A percentile compares a stretch with the other conserved stretches of the same genome.
Conservation (phyloP, 2,888 invertebrate species). For the Cantharis rufa region DNA sequence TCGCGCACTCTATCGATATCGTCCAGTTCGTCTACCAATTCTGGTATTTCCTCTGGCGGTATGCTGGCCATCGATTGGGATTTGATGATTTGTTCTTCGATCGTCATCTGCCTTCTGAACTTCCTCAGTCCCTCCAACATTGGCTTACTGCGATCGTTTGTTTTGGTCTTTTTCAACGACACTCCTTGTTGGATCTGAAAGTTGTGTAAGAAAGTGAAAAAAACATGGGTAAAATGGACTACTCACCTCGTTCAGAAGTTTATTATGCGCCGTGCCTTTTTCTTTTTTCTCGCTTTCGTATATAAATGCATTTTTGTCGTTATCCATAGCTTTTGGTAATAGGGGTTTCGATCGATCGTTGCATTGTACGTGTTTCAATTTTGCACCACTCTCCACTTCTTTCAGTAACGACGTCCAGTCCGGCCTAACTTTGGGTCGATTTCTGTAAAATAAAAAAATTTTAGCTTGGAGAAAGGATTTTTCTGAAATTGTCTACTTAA, state of each 20-base stretch:
- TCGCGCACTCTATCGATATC: conserved; percentile 90
- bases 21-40: conserved; percentile 82
- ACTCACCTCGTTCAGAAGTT: conserved; percentile 69
- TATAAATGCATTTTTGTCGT: conserved; percentile 71
- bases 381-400: conserved; percentile 82
- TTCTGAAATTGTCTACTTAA: conserved; percentile 58
- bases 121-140: conserved; percentile 81
- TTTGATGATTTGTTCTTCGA: conserved; percentile 86
- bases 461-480: neutral
- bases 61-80: conserved; percentile 71
- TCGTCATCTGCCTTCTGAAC: conserved; percentile 86
- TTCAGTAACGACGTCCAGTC: conserved; percentile 92
- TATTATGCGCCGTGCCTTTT: conserved; percentile 76
- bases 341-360: conserved; percentile 74
- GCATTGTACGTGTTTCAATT: conserved; percentile 80
- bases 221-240: too few species aligned
- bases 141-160: conserved; percentile 86
- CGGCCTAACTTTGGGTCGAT: conserved; percentile 78
- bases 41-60: conserved; percentile 55
- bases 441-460: conserved; percentile 45
- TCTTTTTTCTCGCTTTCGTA: conserved; percentile 90
- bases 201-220: neutral
- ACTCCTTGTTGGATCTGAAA: conserved; percentile 76
- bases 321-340: conserved; percentile 67
- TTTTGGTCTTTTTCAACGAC: conserved; percentile 73